Base-by-base conservation (phyloP, 1,140 invertebrate species). In the Drosophila miranda region DNA sequence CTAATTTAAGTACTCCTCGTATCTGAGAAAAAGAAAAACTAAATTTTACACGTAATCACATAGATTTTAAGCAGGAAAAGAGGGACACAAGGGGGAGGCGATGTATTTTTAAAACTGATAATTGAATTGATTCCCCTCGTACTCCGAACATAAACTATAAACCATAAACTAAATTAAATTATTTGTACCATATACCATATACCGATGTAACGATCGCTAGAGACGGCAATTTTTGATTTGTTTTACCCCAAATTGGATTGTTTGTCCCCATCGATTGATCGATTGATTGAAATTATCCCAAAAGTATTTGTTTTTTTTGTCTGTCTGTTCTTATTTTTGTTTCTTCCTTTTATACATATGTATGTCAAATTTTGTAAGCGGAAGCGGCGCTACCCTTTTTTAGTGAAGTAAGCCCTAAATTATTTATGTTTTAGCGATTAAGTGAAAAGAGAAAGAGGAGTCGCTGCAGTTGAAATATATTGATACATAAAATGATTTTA, bases 371-470 rank as follows among this genome's bases (percentile, higher is more conserved):
- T 51, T 64, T 34, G 30, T 34, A 34, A 34, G 9, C 9, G 23
- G 23, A 26, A 6, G 4, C 30, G 9, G 4, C 30, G 9, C 9
- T 34, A 11, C 34, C 50, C 34, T 44, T 68, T 26, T 26, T 26
- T 68, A 68, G 64, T 42, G 26, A 5, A 34, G 34, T 68, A 68
- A 68, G 68, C 50, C 43, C 63, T 82, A 82, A 81, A 78, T 81
- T 81, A 81, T 81, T 82, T 81, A 81, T 81, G 78, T 82, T 60
- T 43, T 81, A 81, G 63, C 26, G 23, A 13, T 46, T 82, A 81
- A 81, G 78, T 45, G 42, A 61, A 59, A 53, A 16, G 42, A 64
- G 53, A 52, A 46, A 61, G 13, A 16, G 60, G 46, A 49, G 16
- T 16, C 11, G 19, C 9, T 34, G 54, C 64, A 68, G 56, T 71